Conservation (phyloP, 1,140 invertebrate species). For the Zaprionus ghesquierei region DNA sequence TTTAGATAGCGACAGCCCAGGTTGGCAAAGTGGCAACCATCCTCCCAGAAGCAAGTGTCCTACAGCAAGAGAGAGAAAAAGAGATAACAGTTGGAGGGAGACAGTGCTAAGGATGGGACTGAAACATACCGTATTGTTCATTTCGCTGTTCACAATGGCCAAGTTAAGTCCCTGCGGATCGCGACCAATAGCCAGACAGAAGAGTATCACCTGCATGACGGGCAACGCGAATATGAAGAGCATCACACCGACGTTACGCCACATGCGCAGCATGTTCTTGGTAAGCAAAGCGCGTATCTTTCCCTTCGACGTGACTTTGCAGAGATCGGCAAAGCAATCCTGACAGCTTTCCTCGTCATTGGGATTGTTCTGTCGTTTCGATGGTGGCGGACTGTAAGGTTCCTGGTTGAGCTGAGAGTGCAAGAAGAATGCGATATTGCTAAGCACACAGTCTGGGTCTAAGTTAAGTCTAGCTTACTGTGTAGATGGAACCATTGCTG, state of each 20-base stretch:
- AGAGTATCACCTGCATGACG: slow-evolving; percentile 96
- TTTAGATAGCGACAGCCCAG: slow-evolving; percentile 90
- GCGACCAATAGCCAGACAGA: slow-evolving; percentile 96
- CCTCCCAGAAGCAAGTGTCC: slow-evolving; percentile 82
- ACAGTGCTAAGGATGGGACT: neutral
- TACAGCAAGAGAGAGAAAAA: neutral
- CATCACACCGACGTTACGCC: slow-evolving; percentile 95
- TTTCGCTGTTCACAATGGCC: slow-evolving; percentile 93
- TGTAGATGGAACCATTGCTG: slow-evolving; percentile 86
- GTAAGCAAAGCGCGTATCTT: slow-evolving; percentile 92
- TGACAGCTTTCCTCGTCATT: slow-evolving; percentile 81
- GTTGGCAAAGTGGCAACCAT: slow-evolving; percentile 87
- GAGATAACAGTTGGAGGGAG: neutral
- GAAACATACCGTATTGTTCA: slow-evolving; percentile 84
- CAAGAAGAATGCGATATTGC: neutral
- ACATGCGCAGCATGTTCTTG: slow-evolving; percentile 97
- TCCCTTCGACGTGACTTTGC: slow-evolving; percentile 85
- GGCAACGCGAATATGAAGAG: slow-evolving; percentile 96
- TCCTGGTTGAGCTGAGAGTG: slow-evolving; percentile 73
- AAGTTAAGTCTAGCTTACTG: slow-evolving; percentile 71
- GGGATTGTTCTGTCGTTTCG: slow-evolving; percentile 68
- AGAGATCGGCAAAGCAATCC: slow-evolving; percentile 73
- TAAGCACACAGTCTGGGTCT: neutral
- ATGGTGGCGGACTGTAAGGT: slow-evolving; percentile 71
- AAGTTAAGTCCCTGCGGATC: slow-evolving; percentile 93